These are phyloP conservation scores for Pitta sordida DNA, from an alignment of 2,113 vertebrate species.

Conservation along the genomic window DNA sequence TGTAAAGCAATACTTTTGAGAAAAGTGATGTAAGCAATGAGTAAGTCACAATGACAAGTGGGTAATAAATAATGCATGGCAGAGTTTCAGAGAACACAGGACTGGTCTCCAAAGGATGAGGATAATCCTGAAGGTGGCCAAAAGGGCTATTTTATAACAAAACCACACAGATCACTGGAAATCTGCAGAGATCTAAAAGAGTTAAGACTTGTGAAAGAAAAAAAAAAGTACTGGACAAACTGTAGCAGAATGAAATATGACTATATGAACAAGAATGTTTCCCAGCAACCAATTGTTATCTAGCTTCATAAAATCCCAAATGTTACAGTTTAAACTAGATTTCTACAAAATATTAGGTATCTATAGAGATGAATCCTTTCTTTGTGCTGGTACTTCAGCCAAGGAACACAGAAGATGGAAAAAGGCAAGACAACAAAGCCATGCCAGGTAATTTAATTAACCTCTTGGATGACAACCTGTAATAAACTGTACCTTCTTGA, in stretches of 20 bases:
- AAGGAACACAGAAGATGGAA: not conserved
- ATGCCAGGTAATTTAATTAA: not conserved
- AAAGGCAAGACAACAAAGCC: not conserved
- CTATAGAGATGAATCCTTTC: not conserved
- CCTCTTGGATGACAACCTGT: not conserved
- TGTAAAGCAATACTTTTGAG: slow-evolving; percentile 53
- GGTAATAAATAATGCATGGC: slow-evolving; percentile 61
- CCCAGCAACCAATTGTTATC: not conserved
- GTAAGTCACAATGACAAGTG: slow-evolving; percentile 56
- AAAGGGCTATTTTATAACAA: not conserved
- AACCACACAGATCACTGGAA: not conserved
- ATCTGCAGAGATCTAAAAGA: not conserved
- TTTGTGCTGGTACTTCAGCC: not conserved
- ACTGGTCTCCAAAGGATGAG: not conserved
- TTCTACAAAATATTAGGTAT: not conserved
- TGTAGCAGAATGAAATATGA: not conserved
- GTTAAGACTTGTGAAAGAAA: not conserved
- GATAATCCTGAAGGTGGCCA: not conserved
- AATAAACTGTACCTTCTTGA: not conserved
- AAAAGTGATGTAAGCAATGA: slow-evolving; percentile 64
- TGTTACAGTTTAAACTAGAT: not conserved
- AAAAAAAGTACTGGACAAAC: not conserved
- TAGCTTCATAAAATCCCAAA: not conserved
- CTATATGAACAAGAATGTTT: not conserved
- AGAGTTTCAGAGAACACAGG: slow-evolving; percentile 25